Evolutionary conservation across 2,113 vertebrate genomes (phyloP).

Genomic region (Misgurnus mizolepis): DNA sequence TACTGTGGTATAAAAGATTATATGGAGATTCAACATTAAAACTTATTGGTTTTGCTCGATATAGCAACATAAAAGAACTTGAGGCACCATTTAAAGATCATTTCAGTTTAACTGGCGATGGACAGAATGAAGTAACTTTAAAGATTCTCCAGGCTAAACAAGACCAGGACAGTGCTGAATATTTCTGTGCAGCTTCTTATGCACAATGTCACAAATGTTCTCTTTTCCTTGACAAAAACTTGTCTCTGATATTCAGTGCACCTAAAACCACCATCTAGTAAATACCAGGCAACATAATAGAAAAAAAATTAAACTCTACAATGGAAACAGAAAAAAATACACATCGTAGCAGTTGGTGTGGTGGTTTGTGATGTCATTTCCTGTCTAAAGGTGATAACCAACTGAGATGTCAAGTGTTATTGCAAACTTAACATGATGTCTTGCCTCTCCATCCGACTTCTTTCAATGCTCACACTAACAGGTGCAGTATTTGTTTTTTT

Average conservation of each 20-base stretch:
- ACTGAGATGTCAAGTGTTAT: neutral
- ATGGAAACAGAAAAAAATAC: neutral
- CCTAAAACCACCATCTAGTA: constrained; percentile 6
- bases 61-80: rapidly evolving
- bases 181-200: constrained; percentile 18
- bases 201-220: constrained; percentile 19
- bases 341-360: neutral
- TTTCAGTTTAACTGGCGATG: constrained; percentile 35
- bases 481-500: neutral
- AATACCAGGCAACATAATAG: neutral
- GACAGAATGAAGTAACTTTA: neutral
- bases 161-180: constrained; percentile 29
- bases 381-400: neutral
- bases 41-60: constrained; percentile 44
- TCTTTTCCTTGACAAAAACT: constrained; percentile 16
- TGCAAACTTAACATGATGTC: neutral
- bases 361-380: constrained; percentile 17
- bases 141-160: constrained; percentile 1
- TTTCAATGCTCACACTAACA: neutral
- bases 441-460: neutral
- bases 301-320: neutral
- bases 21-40: constrained; percentile 30
- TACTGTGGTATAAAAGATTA: constrained; percentile 47
- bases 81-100: constrained; percentile 14
- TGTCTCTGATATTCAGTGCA: neutral